Evolutionary conservation across 2,113 vertebrate genomes (phyloP).

Genomic region (Romanogobio albipinnatus): DNA sequence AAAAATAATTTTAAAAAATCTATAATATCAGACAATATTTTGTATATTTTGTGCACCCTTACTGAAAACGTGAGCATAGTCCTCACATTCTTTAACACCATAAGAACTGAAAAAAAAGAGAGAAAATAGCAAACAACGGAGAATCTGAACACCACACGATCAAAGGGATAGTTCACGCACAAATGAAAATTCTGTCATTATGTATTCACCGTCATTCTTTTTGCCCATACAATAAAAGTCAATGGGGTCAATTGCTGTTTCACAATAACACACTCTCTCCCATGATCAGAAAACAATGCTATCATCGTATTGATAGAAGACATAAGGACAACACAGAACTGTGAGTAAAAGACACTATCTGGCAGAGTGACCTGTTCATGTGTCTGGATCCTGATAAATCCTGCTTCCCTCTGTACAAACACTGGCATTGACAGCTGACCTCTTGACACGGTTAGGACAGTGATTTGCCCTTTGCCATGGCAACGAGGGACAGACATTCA

Average conservation of each 20-base stretch:
- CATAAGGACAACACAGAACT: neutral
- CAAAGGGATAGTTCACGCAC: neutral
- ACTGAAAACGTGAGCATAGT: neutral
- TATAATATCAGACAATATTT: neutral
- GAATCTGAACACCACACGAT: too few relatives aligned
- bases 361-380: conserved; percentile 5
- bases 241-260: neutral
- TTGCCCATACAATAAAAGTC: neutral
- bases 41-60: neutral
- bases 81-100: neutral
- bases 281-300: neutral
- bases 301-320: neutral
- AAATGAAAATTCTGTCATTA: neutral
- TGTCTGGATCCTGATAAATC: conserved; percentile 21
- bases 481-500: conserved; percentile 35
- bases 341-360: neutral
- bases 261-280: neutral
- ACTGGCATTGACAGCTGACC: conserved; percentile 47
- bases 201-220: too few relatives aligned
- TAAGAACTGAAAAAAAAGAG: neutral
- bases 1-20: neutral
- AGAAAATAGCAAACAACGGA: neutral
- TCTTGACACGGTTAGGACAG: conserved; percentile 35
- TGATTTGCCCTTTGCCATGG: conserved; percentile 41
- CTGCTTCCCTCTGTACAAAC: neutral